These are phyloP conservation scores for Accipiter cooperii DNA, from an alignment of 2,113 vertebrate genomes.

Conservation along the genomic window DNA sequence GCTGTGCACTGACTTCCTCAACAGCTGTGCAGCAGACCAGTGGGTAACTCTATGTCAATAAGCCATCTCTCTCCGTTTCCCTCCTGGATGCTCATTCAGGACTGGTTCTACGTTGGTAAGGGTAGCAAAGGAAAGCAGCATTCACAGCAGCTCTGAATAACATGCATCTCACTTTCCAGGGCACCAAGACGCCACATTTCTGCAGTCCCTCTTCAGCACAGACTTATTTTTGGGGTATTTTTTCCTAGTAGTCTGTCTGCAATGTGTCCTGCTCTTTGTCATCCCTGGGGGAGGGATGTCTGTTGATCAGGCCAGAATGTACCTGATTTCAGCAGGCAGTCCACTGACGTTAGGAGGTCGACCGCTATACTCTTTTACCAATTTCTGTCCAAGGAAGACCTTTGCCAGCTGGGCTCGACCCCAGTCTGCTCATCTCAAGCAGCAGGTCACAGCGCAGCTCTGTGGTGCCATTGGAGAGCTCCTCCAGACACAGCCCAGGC, in stretches of 20 bases:
- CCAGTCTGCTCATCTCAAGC: neutral
- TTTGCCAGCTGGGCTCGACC: neutral
- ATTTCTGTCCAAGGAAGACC: neutral
- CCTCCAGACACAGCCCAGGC: neutral
- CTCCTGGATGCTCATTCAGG: neutral
- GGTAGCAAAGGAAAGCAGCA: neutral
- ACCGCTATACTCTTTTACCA: neutral
- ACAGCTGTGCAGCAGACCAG: accelerated
- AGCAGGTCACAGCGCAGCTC: neutral
- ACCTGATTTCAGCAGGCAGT: neutral
- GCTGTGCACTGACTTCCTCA: neutral
- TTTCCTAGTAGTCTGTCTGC: neutral
- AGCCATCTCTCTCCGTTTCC: neutral
- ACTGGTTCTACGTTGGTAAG: accelerated
- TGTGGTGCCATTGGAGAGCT: neutral
- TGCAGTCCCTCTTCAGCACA: neutral
- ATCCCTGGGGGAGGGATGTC: neutral
- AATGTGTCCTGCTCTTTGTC: neutral
- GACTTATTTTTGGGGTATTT: neutral
- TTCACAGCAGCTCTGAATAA: neutral
- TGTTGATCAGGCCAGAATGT: neutral
- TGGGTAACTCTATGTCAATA: neutral
- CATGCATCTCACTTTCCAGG: neutral
- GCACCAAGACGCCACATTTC: neutral
- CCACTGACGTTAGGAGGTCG: neutral